These are phyloP conservation scores for Tethea ocularis DNA, from an alignment of 2,888 invertebrate species.

Conservation along the genomic window DNA sequence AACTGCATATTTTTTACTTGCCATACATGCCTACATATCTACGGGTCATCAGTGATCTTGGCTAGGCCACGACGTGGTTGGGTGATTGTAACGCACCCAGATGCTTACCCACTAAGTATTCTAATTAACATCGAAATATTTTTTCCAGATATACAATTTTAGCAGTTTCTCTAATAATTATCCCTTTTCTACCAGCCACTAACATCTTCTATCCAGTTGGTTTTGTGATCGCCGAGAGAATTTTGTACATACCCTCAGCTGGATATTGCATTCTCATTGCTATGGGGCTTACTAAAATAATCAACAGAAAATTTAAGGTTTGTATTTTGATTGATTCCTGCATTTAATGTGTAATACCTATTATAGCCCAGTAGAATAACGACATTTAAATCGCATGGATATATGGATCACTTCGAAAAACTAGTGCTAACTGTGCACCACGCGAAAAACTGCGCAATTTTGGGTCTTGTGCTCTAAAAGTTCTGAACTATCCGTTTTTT, in stretches of 20 bases:
- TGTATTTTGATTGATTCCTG: conserved; percentile 16
- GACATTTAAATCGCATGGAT: no score
- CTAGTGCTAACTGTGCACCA: no score
- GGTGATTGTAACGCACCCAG: no score
- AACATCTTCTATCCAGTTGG: conserved; percentile 94
- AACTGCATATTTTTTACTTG: no score
- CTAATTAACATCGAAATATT: conserved; percentile 10
- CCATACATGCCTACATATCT: no score
- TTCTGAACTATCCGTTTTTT: no score
- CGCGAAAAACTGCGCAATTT: no score
- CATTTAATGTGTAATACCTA: no score
- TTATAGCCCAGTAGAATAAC: neutral
- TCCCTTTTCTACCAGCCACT: conserved; percentile 93
- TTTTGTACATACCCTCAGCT: conserved; percentile 91
- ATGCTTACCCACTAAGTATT: neutral
- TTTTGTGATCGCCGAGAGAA: conserved; percentile 95
- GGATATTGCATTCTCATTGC: conserved; percentile 90
- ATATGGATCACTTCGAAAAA: no score
- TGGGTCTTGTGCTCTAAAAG: no score
- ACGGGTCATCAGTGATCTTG: no score
- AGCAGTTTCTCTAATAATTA: conserved; percentile 84
- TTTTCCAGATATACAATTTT: conserved; percentile 82
- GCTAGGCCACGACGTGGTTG: no score
- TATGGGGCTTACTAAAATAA: conserved; percentile 81
- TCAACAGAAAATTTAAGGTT: conserved; percentile 45